phyloP scores from a whole-genome alignment of 30 jellyfish, hydroid and myxozoan species.

The Catostylus mosaicus region DNA sequence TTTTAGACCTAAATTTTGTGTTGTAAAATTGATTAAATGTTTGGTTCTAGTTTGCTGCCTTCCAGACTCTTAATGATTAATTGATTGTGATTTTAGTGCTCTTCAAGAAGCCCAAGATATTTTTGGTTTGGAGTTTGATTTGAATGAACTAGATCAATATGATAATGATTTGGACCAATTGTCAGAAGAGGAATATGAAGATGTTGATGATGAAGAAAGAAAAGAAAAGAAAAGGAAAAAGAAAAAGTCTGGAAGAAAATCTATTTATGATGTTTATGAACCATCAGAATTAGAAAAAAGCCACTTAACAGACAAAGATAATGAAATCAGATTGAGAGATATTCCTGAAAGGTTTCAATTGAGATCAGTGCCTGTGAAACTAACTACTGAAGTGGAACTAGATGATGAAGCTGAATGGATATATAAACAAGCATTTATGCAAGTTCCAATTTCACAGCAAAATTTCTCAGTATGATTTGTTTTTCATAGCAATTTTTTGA shows the following conservation, averaged over 20 bases:
- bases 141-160: slow-evolving; percentile 92
- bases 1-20: no score
- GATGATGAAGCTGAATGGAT: slow-evolving; percentile 99
- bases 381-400: slow-evolving; percentile 68
- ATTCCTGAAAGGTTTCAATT: slow-evolving; percentile 97
- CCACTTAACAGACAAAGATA: slow-evolving; percentile 89
- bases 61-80: no score
- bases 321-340: slow-evolving; percentile 81
- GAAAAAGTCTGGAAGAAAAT: slow-evolving; percentile 75
- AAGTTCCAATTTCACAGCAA: slow-evolving; percentile 89
- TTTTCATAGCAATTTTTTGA: no score
- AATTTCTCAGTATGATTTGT: slow-evolving; percentile 55
- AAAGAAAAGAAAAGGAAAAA: slow-evolving; percentile 56
- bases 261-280: slow-evolving; percentile 92
- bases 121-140: slow-evolving; percentile 97
- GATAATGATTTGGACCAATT: slow-evolving; percentile 79
- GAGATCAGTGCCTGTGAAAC: slow-evolving; percentile 88
- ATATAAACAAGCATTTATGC: slow-evolving; percentile 96
- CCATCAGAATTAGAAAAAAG: slow-evolving; percentile 94
- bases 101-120: slow-evolving; percentile 99
- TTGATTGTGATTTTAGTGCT: slow-evolving; percentile 69
- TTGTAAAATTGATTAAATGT: no score
- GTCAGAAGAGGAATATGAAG: slow-evolving; percentile 82
- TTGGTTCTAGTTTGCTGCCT: no score
- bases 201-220: slow-evolving; percentile 72